Percentiles rank a stretch among this genome's conserved stretches.
phyloP scores from a whole-genome alignment of 2,888 invertebrate genomes.

The Lepas anatifera region DNA sequence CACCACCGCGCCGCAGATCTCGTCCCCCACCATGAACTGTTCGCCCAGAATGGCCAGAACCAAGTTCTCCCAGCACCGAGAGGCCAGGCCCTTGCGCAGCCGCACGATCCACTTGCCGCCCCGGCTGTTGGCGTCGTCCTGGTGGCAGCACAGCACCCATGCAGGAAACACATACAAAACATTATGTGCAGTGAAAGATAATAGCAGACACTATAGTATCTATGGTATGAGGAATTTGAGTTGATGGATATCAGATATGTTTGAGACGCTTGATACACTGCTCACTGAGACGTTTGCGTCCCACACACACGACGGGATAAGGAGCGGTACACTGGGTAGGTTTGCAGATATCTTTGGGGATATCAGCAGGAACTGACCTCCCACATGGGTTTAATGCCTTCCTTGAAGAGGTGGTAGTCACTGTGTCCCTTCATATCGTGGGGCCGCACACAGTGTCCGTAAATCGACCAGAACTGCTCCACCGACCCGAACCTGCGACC shows the following conservation, averaged over 20 bases:
- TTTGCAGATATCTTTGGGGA: no score
- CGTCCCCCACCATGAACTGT: slow-evolving; percentile 96
- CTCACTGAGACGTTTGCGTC: no score
- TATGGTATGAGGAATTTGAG: no score
- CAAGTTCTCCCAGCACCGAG: slow-evolving; percentile 96
- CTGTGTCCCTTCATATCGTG: slow-evolving; percentile 77
- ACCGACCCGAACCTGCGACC: slow-evolving; percentile 56
- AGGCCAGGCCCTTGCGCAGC: slow-evolving; percentile 84
- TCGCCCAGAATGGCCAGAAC: slow-evolving; percentile 97
- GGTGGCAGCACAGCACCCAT: slow-evolving; percentile 21
- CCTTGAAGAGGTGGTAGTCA: slow-evolving; percentile 93
- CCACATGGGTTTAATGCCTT: slow-evolving; percentile 99
- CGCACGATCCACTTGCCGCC: slow-evolving; percentile 98
- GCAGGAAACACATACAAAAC: no score
- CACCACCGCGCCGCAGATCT: slow-evolving; percentile 95
- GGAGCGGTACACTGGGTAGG: no score
- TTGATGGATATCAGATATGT: no score
- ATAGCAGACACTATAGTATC: no score
- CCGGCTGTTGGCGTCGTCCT: slow-evolving; percentile 84
- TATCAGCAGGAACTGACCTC: slow-evolving; percentile 51
- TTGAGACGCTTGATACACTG: no score
- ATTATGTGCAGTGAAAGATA: no score
- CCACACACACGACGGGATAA: slow-evolving; percentile 14
- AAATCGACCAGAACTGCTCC: slow-evolving; percentile 96
- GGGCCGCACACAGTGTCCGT: slow-evolving; percentile 81